Evolutionary conservation across 1,140 invertebrate species (phyloP).

Genomic region (Drosophila takahashii): DNA sequence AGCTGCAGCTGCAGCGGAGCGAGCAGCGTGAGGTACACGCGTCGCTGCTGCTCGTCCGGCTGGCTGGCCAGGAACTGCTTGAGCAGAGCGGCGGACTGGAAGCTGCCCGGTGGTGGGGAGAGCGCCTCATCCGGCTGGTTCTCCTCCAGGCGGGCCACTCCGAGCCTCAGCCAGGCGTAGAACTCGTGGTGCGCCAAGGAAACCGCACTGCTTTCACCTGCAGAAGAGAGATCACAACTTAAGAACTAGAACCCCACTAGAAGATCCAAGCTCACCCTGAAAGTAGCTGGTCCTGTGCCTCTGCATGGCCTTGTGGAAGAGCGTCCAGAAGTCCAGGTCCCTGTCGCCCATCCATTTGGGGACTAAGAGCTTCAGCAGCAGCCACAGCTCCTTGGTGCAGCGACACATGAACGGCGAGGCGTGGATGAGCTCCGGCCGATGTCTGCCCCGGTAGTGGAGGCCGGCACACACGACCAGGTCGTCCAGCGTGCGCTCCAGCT

Average conservation of each 20-base stretch:
- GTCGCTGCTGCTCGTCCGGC: slow-evolving; percentile 74
- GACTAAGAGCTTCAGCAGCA: slow-evolving; percentile 45
- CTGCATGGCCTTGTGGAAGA: slow-evolving; percentile 67
- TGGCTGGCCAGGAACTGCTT: slow-evolving; percentile 66
- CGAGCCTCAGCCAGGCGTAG: slow-evolving; percentile 62
- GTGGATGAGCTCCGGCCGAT: slow-evolving; percentile 60
- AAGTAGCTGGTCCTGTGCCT: slow-evolving; percentile 38
- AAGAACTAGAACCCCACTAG: neutral
- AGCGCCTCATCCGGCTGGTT: neutral
- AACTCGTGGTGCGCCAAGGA: slow-evolving; percentile 53
- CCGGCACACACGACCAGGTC: slow-evolving; percentile 65
- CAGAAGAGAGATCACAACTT: neutral
- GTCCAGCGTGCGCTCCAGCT: slow-evolving; percentile 59
- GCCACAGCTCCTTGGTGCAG: slow-evolving; percentile 78
- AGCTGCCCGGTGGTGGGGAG: neutral
- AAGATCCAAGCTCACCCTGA: slow-evolving; percentile 9
- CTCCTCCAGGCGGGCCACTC: slow-evolving; percentile 38
- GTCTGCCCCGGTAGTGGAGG: slow-evolving; percentile 55
- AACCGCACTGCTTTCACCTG: slow-evolving; percentile 6
- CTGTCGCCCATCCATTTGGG: slow-evolving; percentile 14
- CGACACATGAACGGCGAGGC: slow-evolving; percentile 72
- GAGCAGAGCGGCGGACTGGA: slow-evolving; percentile 37
- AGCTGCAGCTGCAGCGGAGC: slow-evolving; percentile 66
- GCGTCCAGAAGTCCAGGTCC: slow-evolving; percentile 60
- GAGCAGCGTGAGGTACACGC: slow-evolving; percentile 64